Base-by-base conservation (phyloP, 2,888 invertebrate species). In the Cacoxenus indagator region DNA sequence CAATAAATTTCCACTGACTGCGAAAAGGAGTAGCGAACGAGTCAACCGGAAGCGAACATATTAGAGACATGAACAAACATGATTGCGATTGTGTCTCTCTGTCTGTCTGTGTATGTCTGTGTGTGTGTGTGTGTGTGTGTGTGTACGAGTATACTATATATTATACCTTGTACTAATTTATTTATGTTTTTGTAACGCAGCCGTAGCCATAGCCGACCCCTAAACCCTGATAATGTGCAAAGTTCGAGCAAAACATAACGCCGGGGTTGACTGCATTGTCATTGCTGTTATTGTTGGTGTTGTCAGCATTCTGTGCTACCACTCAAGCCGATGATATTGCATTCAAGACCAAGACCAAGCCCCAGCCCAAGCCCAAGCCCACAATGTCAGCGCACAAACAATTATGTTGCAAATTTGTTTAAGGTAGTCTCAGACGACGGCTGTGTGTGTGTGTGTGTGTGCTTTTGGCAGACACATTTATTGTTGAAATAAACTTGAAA, bases 1-100 rank as follows among this genome's bases (percentile, higher is more conserved):
- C 84, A 79, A 82, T 79, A 79, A 79, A 79, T 79, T 79, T 84
- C 84, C 83, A 78, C 84, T 83, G 81, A 80, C 79, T 82, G 72
- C 67, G 27, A n/a, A 4, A 17, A 57, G 27, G 11, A 5, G 55
- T n/a, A 27, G 4, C 27, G 27, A 51, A 51, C 48, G 17, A 48
- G n/a, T 43, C n/a, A 48, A 17, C 14, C 14, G 14, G 48, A 48
- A 48, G 48, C 48, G 17, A 48, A 19, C 14, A 48, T 37, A 37
- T 61, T 22, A 64, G 14, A 19, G 24, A 51, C 64, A 48, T 48
- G 48, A 26, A 29, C 64, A 64, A 46, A 64, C 71, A 70, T 74
- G 78, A 31, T 31, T 31, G 64, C 22, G 26, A 11, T 26, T 26
- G 4, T 46, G 1, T 26, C 1, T 64, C 24, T 14, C 26, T 6